phyloP scores from a whole-genome alignment of 2,888 invertebrate genomes.

The Xylota sylvarum region DNA sequence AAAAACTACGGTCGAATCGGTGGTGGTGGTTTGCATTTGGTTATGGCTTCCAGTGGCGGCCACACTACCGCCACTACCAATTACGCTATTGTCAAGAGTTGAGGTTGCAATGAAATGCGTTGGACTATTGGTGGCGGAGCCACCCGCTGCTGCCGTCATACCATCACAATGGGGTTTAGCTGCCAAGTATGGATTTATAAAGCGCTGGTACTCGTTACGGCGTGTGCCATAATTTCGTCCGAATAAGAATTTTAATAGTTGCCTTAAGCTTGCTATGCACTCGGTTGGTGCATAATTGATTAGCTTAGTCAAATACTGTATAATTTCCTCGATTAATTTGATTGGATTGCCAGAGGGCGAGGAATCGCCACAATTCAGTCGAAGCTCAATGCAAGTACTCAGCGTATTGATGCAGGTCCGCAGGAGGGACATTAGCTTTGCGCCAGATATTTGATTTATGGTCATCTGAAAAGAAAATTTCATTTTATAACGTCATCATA shows the following conservation, averaged over 20 bases:
- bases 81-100: conserved; percentile 63
- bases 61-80: conserved; percentile 32
- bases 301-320: conserved; percentile 89
- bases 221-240: conserved; percentile 88
- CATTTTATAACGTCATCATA: conserved; percentile 26
- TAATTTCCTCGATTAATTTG: conserved; percentile 89
- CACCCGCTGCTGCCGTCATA: conserved; percentile 67
- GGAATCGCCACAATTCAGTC: conserved; percentile 77
- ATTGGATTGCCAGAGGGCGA: conserved; percentile 78
- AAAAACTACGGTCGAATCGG: conserved; percentile 81
- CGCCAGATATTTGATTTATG: conserved; percentile 91
- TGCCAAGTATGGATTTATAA: conserved; percentile 80
- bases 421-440: conserved; percentile 87
- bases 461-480: conserved; percentile 87
- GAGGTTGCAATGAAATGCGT: conserved; percentile 60
- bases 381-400: conserved; percentile 82
- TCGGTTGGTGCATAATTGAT: conserved; percentile 89
- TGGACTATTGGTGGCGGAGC: conserved; percentile 47
- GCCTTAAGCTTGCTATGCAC: conserved; percentile 90
- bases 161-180: conserved; percentile 73
- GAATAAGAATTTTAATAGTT: conserved; percentile 90
- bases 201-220: conserved; percentile 79
- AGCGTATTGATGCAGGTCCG: conserved; percentile 83
- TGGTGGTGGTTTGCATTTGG: conserved; percentile 64
- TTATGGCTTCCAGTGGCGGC: conserved; percentile 53